These are phyloP conservation scores for Ceratosolen solmsi DNA, from an alignment of 1,140 invertebrate species.

Conservation along the genomic window DNA sequence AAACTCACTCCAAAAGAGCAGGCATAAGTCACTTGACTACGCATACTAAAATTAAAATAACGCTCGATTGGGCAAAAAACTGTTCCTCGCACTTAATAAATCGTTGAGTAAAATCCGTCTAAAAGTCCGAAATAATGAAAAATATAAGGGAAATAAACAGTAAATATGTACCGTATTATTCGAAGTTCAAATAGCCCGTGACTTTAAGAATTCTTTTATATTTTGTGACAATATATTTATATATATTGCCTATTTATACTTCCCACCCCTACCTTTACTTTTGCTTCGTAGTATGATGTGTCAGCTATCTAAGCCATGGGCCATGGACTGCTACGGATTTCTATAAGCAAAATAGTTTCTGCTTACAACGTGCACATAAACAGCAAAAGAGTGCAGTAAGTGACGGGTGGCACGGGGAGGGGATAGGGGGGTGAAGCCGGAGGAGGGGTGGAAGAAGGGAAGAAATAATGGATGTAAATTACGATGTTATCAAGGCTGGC, in stretches of 20 bases:
- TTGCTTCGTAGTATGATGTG: background rate
- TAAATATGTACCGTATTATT: background rate
- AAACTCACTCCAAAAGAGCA: background rate
- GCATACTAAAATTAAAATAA: constrained; percentile 8
- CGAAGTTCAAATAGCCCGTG: background rate
- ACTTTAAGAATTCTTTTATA: background rate
- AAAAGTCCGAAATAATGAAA: background rate
- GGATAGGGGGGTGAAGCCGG: no score
- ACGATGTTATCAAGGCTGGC: constrained; percentile 41
- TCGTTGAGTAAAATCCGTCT: background rate
- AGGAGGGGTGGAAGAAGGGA: no score
- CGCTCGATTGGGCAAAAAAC: background rate
- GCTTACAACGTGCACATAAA: no score
- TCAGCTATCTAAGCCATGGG: background rate
- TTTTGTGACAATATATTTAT: background rate
- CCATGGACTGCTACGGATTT: no score
- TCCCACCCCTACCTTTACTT: background rate
- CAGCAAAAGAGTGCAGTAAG: no score
- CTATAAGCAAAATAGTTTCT: background rate
- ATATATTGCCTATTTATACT: background rate
- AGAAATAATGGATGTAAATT: constrained; percentile 27
- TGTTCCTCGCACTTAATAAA: background rate
- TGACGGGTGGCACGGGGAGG: no score
- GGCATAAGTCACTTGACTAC: background rate
- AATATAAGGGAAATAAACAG: background rate